Evolutionary conservation across 1,140 invertebrate species (phyloP).

Genomic region (Drosophila repletoides): DNA sequence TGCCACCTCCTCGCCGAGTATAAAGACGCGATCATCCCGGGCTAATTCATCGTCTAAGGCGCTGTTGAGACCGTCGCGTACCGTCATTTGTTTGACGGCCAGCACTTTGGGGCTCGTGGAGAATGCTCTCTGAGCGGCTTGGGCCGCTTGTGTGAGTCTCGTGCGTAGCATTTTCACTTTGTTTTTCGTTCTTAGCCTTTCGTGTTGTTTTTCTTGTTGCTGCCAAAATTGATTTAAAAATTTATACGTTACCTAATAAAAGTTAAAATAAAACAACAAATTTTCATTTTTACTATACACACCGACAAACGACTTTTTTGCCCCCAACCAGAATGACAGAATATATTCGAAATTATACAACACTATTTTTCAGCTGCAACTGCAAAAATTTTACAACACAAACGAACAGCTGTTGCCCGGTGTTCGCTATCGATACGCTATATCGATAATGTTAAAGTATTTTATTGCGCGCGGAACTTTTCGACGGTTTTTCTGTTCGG

Average conservation of each 20-base stretch:
- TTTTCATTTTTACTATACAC: slow-evolving; percentile 38
- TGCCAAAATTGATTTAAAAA: slow-evolving; percentile 10
- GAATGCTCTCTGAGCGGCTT: slow-evolving; percentile 83
- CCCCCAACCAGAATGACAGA: slow-evolving; percentile 41
- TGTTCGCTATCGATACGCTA: background rate
- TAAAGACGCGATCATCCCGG: slow-evolving; percentile 95
- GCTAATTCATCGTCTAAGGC: slow-evolving; percentile 99
- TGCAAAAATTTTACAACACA: background rate
- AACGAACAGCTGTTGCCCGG: background rate
- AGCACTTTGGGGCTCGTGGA: slow-evolving; percentile 84
- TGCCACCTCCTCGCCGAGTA: slow-evolving; percentile 99
- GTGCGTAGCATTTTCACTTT: slow-evolving; percentile 56
- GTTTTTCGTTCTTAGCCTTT: slow-evolving; percentile 4
- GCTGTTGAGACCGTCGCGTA: slow-evolving; percentile 97
- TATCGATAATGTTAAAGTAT: slow-evolving; percentile 10
- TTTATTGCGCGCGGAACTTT: background rate
- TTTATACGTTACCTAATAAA: slow-evolving; percentile 33
- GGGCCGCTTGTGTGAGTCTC: slow-evolving; percentile 52
- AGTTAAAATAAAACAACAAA: background rate
- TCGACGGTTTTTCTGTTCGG: background rate
- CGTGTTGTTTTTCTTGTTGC: slow-evolving; percentile 7
- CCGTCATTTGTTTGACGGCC: slow-evolving; percentile 90
- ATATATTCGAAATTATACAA: slow-evolving; percentile 6
- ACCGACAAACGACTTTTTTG: slow-evolving; percentile 58
- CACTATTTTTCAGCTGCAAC: slow-evolving; percentile 15